Evolutionary conservation across 2,113 vertebrate genomes (phyloP).

Genomic region (Sander lucioperca): DNA sequence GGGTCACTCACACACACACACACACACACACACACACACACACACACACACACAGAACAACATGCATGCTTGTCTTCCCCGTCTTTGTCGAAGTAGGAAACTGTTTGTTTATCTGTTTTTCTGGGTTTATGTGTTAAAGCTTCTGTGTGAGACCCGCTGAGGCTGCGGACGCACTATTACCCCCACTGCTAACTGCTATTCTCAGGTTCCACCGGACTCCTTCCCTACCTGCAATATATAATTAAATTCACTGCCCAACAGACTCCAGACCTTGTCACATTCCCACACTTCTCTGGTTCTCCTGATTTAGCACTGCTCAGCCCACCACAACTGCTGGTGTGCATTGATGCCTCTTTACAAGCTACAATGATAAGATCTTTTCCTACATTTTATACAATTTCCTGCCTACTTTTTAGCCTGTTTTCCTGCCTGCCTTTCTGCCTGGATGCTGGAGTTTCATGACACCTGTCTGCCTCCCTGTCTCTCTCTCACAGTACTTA

Average conservation of each 20-base stretch:
- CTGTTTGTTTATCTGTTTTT: constrained; percentile 87
- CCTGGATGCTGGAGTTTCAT: constrained; percentile 59
- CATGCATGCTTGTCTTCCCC: constrained; percentile 84
- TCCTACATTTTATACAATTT: constrained; percentile 41
- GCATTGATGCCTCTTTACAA: constrained; percentile 44
- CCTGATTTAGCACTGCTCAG: constrained; percentile 48
- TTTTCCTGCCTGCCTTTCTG: constrained; percentile 37
- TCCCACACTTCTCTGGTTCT: constrained; percentile 55
- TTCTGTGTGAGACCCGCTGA: constrained; percentile 68
- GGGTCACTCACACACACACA: constrained; percentile 88
- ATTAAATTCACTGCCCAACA: constrained; percentile 59
- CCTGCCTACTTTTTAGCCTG: constrained; percentile 43
- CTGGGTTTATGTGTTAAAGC: constrained; percentile 66
- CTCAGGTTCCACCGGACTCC: constrained; percentile 60
- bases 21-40: constrained; percentile 36
- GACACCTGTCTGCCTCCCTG: constrained; percentile 74
- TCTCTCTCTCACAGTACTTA: constrained; percentile 57
- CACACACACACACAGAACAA: constrained; percentile 28
- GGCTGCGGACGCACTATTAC: constrained; percentile 56
- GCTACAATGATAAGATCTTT: constrained; percentile 20
- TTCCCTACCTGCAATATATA: constrained; percentile 55
- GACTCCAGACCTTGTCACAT: constrained; percentile 55
- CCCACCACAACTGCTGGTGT: constrained; percentile 32
- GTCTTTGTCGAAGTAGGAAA: constrained; percentile 88
- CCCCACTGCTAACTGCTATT: constrained; percentile 45